Percentiles rank a stretch among this genome's conserved stretches.
Conservation (phyloP, 2,888 invertebrate genomes). For the Limulus polyphemus region DNA sequence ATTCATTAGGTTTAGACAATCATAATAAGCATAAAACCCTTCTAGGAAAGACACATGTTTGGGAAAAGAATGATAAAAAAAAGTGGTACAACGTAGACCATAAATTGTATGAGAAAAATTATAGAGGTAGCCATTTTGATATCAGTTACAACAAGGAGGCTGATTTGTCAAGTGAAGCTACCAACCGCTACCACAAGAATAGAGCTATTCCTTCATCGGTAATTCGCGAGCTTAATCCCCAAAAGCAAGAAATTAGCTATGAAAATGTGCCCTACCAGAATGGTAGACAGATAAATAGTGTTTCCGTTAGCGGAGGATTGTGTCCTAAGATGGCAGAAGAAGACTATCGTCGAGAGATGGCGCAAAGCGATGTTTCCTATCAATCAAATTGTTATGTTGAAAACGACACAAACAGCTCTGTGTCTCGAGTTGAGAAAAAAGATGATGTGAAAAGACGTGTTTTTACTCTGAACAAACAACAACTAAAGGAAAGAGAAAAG, state of each 20-base stretch:
- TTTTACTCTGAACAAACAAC: no score
- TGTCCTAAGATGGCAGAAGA: constrained; percentile 22
- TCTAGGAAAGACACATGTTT: no score
- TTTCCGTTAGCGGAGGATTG: constrained; percentile 7
- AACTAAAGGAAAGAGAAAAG: no score
- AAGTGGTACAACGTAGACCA: constrained; percentile 12
- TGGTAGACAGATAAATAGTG: constrained; percentile 3
- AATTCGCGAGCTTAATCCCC: constrained; percentile 22
- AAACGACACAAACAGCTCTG: not conserved
- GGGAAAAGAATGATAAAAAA: no score
- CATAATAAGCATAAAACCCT: no score
- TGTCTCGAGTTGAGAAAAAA: no score
- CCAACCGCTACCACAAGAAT: constrained; percentile 9
- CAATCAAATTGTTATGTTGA: constrained; percentile 17
- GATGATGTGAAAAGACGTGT: no score
- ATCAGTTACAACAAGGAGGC: no score
- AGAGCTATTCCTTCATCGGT: constrained; percentile 16
- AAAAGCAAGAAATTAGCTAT: constrained; percentile 22
- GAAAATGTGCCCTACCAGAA: constrained; percentile 20
- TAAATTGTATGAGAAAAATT: no score
- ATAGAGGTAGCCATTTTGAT: no score
- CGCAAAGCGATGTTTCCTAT: constrained; percentile 19
- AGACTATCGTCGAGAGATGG: constrained; percentile 24
- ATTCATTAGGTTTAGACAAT: no score
- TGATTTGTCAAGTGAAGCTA: constrained; percentile 14